These are phyloP conservation scores for Drosophila orena DNA, from an alignment of 1,140 invertebrate species.

Conservation along the genomic window DNA sequence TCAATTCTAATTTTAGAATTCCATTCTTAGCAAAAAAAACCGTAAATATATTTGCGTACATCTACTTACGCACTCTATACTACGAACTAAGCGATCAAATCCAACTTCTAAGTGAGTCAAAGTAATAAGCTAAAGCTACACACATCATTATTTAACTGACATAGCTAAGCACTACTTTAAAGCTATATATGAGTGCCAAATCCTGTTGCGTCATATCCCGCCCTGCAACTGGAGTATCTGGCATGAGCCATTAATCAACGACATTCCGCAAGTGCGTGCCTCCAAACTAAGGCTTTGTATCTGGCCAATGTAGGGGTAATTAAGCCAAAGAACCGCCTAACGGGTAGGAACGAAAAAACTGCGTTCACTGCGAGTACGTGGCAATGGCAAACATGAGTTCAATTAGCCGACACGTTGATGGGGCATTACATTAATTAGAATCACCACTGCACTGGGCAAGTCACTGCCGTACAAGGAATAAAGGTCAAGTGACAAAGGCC, in stretches of 20 bases:
- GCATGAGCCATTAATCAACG: conserved; percentile 65
- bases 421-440: conserved; percentile 70
- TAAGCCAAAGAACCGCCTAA: conserved; percentile 49
- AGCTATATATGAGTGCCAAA: conserved; percentile 23
- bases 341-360: conserved; percentile 17
- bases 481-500: conserved; percentile 51
- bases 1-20: too few relatives aligned
- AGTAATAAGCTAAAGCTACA: too few relatives aligned
- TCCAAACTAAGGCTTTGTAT: conserved; percentile 17
- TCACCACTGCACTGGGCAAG: conserved; percentile 41
- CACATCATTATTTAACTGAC: not conserved
- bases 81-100: too few relatives aligned
- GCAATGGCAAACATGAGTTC: conserved; percentile 37
- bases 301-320: conserved; percentile 59
- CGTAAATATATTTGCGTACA: too few relatives aligned
- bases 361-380: conserved; percentile 13
- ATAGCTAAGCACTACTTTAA: too few relatives aligned
- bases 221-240: conserved; percentile 23
- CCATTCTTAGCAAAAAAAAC: too few relatives aligned
- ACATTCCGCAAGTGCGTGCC: conserved; percentile 34
- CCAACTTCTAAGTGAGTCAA: not conserved
- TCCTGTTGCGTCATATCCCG: conserved; percentile 50
- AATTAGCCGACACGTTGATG: conserved; percentile 51
- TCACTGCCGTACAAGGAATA: conserved; percentile 41
- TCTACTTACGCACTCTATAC: too few relatives aligned